phyloP scores from a whole-genome alignment of 2,113 vertebrate genomes.

The Anoura caudifer region DNA sequence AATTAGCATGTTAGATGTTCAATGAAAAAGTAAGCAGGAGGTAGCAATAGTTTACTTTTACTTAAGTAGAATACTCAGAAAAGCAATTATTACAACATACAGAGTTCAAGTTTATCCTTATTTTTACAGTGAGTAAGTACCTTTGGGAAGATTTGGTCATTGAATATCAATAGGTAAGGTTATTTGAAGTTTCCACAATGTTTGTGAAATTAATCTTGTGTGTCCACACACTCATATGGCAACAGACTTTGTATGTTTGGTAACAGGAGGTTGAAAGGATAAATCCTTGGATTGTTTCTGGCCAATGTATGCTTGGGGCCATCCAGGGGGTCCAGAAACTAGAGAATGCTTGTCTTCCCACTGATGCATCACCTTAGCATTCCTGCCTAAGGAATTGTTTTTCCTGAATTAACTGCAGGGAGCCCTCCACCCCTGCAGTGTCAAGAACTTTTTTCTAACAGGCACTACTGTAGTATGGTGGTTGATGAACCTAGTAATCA shows the following conservation, averaged over 20 bases:
- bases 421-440: not conserved
- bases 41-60: not conserved
- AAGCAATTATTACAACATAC: not conserved
- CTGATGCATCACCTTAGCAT: not conserved
- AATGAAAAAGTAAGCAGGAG: not conserved
- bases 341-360: not conserved
- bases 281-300: not conserved
- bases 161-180: conserved; percentile 6
- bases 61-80: not conserved
- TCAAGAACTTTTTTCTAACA: not conserved
- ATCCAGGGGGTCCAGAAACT: not conserved
- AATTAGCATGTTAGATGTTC: not conserved
- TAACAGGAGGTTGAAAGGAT: not conserved
- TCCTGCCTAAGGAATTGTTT: not conserved
- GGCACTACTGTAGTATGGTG: not conserved
- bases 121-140: not conserved
- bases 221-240: not conserved
- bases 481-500: not conserved
- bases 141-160: not conserved
- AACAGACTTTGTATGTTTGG: not conserved
- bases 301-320: not conserved
- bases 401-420: not conserved
- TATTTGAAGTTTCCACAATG: not conserved
- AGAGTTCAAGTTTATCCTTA: not conserved
- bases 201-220: not conserved